Evolutionary conservation across 1,140 invertebrate genomes (phyloP), one percentile per base, ranked within the genome.

Genomic region (Asobara japonica): DNA sequence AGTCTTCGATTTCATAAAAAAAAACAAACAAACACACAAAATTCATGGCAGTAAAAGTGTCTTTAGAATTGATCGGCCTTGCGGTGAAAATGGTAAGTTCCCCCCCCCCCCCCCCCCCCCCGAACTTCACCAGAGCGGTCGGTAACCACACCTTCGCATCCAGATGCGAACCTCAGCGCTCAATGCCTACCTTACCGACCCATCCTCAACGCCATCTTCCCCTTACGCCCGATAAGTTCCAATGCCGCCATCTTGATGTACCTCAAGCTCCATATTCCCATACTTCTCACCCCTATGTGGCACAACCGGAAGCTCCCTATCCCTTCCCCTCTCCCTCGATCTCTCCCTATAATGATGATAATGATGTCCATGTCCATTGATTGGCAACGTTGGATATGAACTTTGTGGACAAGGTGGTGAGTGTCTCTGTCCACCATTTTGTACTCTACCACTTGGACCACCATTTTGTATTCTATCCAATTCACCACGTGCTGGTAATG

Each of bases 351-450:
- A 77, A 11, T 81, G 81, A 70, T 82, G 79, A 31, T 84, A 82
- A 41, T 85, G 80, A 71, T 84, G 80, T 7, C 74, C 76, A 72
- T 84, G 77, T 20, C 80, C 80, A 69, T 83, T 84, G 22, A 84
- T 76, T 2, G 82, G 80, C 64, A 84, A 61, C 2, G 83, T 84
- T 1, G 83, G 83, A 22, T 84, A 83, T 2, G 80, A 78, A 6
- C 80, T 82, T 27, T 84, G 81, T 27, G 76, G 71, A 70, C 79
- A 82, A 2, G 76, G 69, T 10, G 76, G 70, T 33, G 80, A 82
- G 31, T 82, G 80, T 33, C 80, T 78, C 10, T 80, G 79, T 20
- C 45, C 60, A 1, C 76, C 77, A 38, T 80, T 82, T 13, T 78
- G 76, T 13, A 75, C 68, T 11, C 76, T 69, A 10, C 78, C 76